Evolutionary conservation across 2,113 vertebrate species (phyloP).

Genomic region (Solenodon paradoxus): DNA sequence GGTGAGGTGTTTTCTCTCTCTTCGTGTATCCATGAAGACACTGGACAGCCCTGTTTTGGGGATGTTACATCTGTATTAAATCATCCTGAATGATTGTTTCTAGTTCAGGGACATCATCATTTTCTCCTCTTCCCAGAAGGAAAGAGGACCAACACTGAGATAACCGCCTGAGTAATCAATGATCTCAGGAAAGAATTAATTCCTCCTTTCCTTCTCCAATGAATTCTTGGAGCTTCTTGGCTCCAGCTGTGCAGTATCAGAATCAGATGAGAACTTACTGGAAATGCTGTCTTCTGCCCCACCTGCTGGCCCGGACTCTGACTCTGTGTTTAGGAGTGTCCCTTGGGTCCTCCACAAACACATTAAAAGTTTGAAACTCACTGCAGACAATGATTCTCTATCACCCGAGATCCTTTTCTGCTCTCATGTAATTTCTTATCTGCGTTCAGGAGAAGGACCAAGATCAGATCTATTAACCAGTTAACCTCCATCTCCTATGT

Average conservation of each 20-base stretch:
- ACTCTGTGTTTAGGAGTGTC: background rate
- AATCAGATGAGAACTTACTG: background rate
- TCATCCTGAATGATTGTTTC: background rate
- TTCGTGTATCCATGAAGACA: background rate
- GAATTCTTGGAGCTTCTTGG: background rate
- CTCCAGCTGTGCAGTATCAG: background rate
- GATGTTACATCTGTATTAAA: background rate
- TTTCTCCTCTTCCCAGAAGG: background rate
- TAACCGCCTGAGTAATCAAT: background rate
- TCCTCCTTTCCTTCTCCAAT: background rate
- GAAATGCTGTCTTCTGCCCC: background rate
- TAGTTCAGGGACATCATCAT: background rate
- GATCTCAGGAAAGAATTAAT: background rate
- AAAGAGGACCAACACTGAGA: background rate
- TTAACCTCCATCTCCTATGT: background rate
- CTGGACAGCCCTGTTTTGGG: background rate
- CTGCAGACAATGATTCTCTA: background rate
- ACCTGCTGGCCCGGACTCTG: background rate
- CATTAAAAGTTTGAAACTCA: background rate
- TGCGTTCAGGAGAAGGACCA: background rate
- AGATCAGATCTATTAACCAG: background rate
- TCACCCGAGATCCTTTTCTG: accelerated
- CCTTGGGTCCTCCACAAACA: background rate
- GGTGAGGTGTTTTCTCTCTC: too few relatives aligned
- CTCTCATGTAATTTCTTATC: background rate